Percentiles rank a stretch among this genome's conserved stretches.
Evolutionary conservation across 1,140 invertebrate species (phyloP).

Genomic region (Pararge aegeria): DNA sequence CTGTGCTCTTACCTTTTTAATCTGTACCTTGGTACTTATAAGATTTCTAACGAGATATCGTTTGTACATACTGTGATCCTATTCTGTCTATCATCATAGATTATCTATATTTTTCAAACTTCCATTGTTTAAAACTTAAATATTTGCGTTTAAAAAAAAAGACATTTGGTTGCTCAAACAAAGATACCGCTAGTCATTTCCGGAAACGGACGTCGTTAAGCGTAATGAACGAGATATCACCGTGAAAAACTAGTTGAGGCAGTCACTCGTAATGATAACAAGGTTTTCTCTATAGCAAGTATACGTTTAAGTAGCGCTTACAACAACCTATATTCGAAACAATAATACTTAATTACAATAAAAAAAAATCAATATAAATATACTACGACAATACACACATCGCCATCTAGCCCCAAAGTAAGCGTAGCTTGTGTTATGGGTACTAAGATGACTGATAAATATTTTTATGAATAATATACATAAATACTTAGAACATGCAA

Average conservation of each 20-base stretch:
- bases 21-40: not conserved
- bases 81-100: too few relatives aligned
- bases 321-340: not conserved
- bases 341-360: too few relatives aligned
- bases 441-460: too few relatives aligned
- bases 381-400: too few relatives aligned
- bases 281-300: not conserved
- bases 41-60: not conserved
- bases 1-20: not conserved
- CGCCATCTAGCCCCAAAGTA: too few relatives aligned
- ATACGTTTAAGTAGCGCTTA: not conserved
- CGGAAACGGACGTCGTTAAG: conserved; percentile 6
- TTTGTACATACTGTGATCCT: too few relatives aligned
- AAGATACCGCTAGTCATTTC: not conserved
- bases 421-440: too few relatives aligned
- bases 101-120: too few relatives aligned
- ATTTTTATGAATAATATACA: too few relatives aligned
- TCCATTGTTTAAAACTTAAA: too few relatives aligned
- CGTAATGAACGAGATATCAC: conserved; percentile 4
- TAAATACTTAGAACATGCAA: too few relatives aligned
- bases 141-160: not conserved
- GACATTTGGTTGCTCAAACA: not conserved
- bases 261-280: conserved; percentile 2
- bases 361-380: too few relatives aligned
- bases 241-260: not conserved